Percentiles rank a stretch among this genome's conserved stretches.
These are phyloP conservation scores for Limosa lapponica DNA, from an alignment of 2,797 vertebrate genomes.

Conservation along the genomic window DNA sequence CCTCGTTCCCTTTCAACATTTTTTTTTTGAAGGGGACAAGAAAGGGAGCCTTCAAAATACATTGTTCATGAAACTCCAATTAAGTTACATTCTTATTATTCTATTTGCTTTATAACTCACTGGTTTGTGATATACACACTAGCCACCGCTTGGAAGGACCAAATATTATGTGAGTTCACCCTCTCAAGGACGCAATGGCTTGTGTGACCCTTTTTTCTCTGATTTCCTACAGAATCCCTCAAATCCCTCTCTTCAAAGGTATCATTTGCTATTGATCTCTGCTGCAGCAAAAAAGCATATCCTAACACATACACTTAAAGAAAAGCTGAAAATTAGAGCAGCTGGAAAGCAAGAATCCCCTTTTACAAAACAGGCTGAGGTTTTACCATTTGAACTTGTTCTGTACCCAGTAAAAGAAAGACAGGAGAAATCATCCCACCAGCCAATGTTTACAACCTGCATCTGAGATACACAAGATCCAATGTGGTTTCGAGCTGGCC, in stretches of 20 bases:
- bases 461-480: background rate
- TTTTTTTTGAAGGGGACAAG: background rate
- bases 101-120: background rate
- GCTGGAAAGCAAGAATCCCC: background rate
- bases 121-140: background rate
- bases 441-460: background rate
- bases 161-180: background rate
- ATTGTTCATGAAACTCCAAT: background rate
- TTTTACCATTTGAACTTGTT: background rate
- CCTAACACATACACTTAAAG: background rate
- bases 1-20: background rate
- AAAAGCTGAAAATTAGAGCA: background rate
- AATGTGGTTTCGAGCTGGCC: background rate
- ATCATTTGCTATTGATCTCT: slow-evolving; percentile 41
- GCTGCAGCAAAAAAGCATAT: slow-evolving; percentile 2
- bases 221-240: slow-evolving; percentile 39
- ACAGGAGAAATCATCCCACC: background rate
- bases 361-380: background rate
- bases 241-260: slow-evolving; percentile 44
- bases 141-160: background rate
- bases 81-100: background rate
- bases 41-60: background rate
- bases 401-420: background rate
- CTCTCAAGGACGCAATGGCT: background rate
- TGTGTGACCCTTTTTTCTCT: slow-evolving; percentile 14